Conservation (phyloP, 2,888 invertebrate species). For the Spilosoma lubricipeda region DNA sequence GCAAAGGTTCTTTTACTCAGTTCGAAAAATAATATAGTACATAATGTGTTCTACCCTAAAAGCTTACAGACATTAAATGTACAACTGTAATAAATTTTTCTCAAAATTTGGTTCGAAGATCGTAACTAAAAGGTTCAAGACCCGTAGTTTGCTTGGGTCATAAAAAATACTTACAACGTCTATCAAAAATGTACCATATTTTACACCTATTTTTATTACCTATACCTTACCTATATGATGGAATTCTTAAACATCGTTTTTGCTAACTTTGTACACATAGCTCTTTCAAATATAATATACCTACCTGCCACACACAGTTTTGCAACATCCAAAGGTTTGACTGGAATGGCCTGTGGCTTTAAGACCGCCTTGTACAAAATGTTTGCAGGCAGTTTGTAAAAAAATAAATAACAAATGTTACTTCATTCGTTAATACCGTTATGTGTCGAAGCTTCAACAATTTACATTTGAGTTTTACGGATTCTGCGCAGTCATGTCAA, state of each 20-base stretch:
- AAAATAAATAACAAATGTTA: not conserved
- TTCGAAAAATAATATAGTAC: not conserved
- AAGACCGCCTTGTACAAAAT: too few species aligned
- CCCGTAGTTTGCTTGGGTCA: conserved; percentile 8
- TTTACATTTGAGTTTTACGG: conserved; percentile 19
- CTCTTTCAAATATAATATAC: too few species aligned
- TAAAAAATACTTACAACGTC: conserved; percentile 36
- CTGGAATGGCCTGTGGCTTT: too few species aligned
- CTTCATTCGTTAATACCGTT: conserved; percentile 21
- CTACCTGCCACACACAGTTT: too few species aligned
- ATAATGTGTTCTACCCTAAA: not conserved
- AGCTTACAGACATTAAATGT: not conserved
- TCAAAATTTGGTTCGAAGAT: conserved; percentile 11
- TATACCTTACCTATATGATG: not conserved
- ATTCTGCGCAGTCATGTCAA: conserved; percentile 15
- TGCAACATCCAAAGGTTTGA: too few species aligned
- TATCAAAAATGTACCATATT: conserved; percentile 20
- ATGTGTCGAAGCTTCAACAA: conserved; percentile 23
- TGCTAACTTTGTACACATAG: too few species aligned
- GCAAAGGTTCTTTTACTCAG: not conserved
- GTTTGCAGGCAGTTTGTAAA: too few species aligned
- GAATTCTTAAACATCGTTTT: not conserved
- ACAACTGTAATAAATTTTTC: conserved; percentile 32
- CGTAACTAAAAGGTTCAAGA: conserved; percentile 27
- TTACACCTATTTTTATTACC: not conserved